These are phyloP conservation scores for Clarias platycephalus DNA, from an alignment of 2,797 vertebrate genomes.

Conservation along the genomic window DNA sequence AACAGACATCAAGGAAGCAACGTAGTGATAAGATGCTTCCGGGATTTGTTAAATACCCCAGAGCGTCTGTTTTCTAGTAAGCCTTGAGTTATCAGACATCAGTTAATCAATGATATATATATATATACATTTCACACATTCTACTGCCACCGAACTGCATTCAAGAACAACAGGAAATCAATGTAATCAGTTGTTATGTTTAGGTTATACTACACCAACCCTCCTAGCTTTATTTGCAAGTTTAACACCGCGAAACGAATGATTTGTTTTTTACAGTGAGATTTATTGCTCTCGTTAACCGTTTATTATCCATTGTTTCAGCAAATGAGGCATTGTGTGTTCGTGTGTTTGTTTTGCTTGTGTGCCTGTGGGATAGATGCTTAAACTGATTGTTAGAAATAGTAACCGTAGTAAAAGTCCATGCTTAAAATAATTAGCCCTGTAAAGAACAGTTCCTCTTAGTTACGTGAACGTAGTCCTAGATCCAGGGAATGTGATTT, in stretches of 20 bases:
- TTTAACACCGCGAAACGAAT: slow-evolving; percentile 24
- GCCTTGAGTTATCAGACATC: slow-evolving; percentile 25
- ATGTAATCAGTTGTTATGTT: slow-evolving; percentile 4
- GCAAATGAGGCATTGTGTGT: slow-evolving; percentile 32
- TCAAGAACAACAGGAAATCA: slow-evolving; percentile 39
- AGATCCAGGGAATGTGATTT: slow-evolving; percentile 50
- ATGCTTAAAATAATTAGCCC: slow-evolving; percentile 10
- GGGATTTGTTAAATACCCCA: slow-evolving; percentile 32
- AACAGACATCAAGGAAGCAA: slow-evolving; percentile 27
- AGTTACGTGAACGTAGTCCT: slow-evolving; percentile 39
- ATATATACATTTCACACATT: not conserved
- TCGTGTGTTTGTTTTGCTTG: slow-evolving; percentile 14
- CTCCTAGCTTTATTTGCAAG: slow-evolving; percentile 11
- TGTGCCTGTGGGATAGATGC: slow-evolving; percentile 1
- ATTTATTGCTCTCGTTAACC: slow-evolving; percentile 17
- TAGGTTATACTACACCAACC: not conserved
- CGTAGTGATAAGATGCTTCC: slow-evolving; percentile 39
- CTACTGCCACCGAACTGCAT: slow-evolving; percentile 33
- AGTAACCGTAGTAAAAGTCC: not conserved
- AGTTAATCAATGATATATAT: not conserved
- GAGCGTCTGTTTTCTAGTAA: not conserved
- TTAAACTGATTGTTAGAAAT: slow-evolving; percentile 17
- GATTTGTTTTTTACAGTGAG: slow-evolving; percentile 38
- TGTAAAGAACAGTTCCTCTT: slow-evolving; percentile 34
- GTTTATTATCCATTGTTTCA: slow-evolving; percentile 36